Evolutionary conservation across 2,113 vertebrate species (phyloP).

Genomic region (Calyptomena viridis): DNA sequence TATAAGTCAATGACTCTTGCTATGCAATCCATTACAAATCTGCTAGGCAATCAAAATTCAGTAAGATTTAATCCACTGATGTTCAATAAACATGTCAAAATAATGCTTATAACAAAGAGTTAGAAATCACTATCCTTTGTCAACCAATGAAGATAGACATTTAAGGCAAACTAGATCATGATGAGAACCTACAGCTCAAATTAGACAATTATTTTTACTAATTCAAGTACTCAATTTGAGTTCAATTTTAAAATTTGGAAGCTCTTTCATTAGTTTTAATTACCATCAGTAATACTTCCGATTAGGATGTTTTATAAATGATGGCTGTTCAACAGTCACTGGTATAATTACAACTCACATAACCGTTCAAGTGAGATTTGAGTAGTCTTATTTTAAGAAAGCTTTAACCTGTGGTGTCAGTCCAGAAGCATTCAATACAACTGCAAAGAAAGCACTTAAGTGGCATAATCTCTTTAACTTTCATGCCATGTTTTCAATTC

Average conservation of each 20-base stretch:
- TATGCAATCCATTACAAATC: slow-evolving; percentile 14
- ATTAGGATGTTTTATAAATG: slow-evolving; percentile 4
- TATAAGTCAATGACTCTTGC: neutral
- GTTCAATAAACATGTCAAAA: slow-evolving; percentile 13
- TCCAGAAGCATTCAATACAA: neutral
- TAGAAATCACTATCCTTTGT: slow-evolving; percentile 16
- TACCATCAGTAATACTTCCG: neutral
- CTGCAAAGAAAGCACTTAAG: neutral
- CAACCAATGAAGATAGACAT: neutral
- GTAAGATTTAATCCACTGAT: slow-evolving; percentile 3
- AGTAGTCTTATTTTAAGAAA: neutral
- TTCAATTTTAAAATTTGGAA: slow-evolving; percentile 8
- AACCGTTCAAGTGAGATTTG: neutral
- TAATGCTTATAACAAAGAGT: slow-evolving; percentile 11
- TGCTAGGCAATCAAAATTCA: slow-evolving; percentile 38
- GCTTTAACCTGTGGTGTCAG: neutral
- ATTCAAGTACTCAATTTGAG: neutral
- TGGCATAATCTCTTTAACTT: neutral
- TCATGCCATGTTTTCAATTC: neutral
- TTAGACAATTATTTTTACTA: slow-evolving; percentile 31
- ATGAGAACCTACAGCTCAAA: neutral
- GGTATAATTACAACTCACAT: slow-evolving; percentile 1
- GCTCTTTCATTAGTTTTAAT: neutral
- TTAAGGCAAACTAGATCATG: neutral
- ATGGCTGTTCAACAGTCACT: neutral